Conservation (phyloP, 2,113 vertebrate genomes). For the Suncus etruscus region DNA sequence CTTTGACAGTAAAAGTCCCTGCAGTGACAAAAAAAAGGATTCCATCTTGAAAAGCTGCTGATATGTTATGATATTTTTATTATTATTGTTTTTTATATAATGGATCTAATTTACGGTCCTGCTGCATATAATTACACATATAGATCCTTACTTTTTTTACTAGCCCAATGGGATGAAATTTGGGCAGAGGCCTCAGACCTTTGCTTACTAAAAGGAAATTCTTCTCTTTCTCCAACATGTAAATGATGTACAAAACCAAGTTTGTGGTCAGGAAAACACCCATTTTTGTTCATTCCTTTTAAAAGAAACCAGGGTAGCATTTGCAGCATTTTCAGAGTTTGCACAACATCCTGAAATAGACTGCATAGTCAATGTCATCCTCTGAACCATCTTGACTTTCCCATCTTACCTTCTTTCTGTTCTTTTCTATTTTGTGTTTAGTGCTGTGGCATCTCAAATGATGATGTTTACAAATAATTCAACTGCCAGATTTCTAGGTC, state of each 20-base stretch:
- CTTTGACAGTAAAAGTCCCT: constrained; percentile 61
- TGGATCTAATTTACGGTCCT: constrained; percentile 54
- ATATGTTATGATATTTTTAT: constrained; percentile 66
- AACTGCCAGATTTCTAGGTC: constrained; percentile 10
- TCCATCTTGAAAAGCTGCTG: constrained; percentile 72
- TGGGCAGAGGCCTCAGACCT: neutral
- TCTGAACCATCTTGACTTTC: neutral
- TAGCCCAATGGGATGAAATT: constrained; percentile 50
- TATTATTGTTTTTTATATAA: neutral
- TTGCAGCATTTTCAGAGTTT: constrained; percentile 22
- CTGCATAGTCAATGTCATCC: neutral
- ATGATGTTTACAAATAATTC: neutral
- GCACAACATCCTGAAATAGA: neutral
- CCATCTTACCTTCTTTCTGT: neutral
- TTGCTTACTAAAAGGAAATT: constrained; percentile 46
- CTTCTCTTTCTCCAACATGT: constrained; percentile 35
- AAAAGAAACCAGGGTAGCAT: neutral
- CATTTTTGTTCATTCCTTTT: constrained; percentile 14
- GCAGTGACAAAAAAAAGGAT: constrained; percentile 68
- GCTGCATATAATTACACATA: constrained; percentile 60
- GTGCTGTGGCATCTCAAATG: neutral
- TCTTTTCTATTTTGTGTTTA: neutral
- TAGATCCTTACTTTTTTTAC: constrained; percentile 59
- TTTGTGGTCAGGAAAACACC: constrained; percentile 11
- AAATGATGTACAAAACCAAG: constrained; percentile 41